These are phyloP conservation scores for Myocastor coypus DNA, from an alignment of 2,113 vertebrate genomes.

Conservation along the genomic window DNA sequence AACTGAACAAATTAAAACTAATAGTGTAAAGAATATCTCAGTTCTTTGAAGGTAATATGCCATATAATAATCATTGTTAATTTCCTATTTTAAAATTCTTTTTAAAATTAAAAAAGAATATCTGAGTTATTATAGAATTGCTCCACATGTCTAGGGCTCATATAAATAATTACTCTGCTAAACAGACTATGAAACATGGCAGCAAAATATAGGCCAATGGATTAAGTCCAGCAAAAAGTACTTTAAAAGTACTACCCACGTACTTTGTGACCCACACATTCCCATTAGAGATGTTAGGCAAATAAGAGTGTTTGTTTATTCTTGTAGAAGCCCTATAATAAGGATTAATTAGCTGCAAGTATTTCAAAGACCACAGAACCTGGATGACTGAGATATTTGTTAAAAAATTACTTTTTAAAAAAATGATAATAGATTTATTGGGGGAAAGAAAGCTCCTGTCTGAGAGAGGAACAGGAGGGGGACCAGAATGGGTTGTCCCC, in stretches of 20 bases:
- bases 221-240: conserved; percentile 88
- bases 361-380: conserved; percentile 93
- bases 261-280: conserved; percentile 62
- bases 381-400: conserved; percentile 93
- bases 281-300: conserved; percentile 95
- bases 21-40: conserved; percentile 95
- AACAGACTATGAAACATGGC: conserved; percentile 90
- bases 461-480: too few relatives aligned
- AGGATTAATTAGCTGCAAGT: conserved; percentile 90
- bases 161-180: conserved; percentile 96
- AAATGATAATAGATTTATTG: too few relatives aligned
- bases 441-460: too few relatives aligned
- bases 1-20: conserved; percentile 93
- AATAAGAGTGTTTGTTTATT: conserved; percentile 93
- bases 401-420: conserved; percentile 83
- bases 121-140: conserved; percentile 93
- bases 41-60: conserved; percentile 76
- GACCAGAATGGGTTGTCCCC: too few relatives aligned
- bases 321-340: conserved; percentile 91
- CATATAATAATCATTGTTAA: too few relatives aligned
- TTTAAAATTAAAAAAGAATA: conserved; percentile 88
- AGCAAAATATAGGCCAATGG: conserved; percentile 91
- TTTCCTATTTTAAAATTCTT: too few relatives aligned
- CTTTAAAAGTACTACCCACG: conserved; percentile 88
- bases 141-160: conserved; percentile 94